Evolutionary conservation across 2,113 vertebrate species (phyloP).

Genomic region (Motacilla tschutschensis): DNA sequence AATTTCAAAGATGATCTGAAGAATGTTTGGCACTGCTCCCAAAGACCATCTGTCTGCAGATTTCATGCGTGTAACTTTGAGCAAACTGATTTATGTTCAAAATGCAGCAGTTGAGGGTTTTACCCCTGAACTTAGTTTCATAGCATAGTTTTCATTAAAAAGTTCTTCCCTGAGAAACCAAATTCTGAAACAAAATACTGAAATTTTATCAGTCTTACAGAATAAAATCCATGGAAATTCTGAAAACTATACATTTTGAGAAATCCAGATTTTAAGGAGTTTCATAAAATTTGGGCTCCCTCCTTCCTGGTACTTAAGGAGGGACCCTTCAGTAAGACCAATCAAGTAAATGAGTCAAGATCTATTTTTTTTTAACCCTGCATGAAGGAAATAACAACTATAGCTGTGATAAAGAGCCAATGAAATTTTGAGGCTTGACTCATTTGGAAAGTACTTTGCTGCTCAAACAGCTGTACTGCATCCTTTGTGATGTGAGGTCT

Average conservation of each 20-base stretch:
- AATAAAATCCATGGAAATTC: not conserved
- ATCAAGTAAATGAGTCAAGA: not conserved
- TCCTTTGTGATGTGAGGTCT: not conserved
- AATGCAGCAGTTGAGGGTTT: not conserved
- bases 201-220: not conserved
- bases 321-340: not conserved
- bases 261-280: not conserved
- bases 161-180: not conserved
- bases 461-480: not conserved
- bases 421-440: not conserved
- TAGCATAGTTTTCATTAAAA: not conserved
- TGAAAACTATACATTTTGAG: not conserved
- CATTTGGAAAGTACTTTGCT: not conserved
- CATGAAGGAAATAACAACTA: not conserved
- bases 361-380: not conserved
- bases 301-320: not conserved
- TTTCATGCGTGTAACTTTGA: not conserved
- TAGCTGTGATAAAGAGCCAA: not conserved
- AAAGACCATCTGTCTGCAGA: not conserved
- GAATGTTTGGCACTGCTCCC: not conserved
- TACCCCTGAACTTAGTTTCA: not conserved
- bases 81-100: not conserved
- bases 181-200: not conserved
- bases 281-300: not conserved
- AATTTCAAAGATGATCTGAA: not conserved